These are phyloP conservation scores for Tiaroga cobitis DNA, from an alignment of 2,797 vertebrate species.

Conservation along the genomic window DNA sequence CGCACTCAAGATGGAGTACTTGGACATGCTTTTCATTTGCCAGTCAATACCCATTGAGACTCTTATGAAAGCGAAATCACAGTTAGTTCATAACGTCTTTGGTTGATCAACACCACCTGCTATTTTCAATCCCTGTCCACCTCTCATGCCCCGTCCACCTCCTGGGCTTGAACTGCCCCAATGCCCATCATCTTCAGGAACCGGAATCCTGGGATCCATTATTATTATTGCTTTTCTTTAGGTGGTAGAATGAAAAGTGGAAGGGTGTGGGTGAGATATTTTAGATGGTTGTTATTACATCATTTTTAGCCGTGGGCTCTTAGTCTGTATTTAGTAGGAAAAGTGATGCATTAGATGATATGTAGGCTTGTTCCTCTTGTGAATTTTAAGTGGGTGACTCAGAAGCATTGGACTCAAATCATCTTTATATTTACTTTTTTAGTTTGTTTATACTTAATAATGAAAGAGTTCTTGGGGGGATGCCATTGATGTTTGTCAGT, in stretches of 20 bases:
- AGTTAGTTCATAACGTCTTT: constrained; percentile 80
- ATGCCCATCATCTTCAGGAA: not conserved
- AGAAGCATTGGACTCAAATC: not conserved
- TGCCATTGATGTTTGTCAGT: constrained; percentile 14
- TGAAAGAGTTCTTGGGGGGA: constrained; percentile 2
- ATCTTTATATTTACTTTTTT: not conserved
- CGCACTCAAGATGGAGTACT: constrained; percentile 69
- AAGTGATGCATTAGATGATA: constrained; percentile 11
- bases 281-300: constrained; percentile 15
- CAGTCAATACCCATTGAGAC: constrained; percentile 80
- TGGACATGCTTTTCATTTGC: constrained; percentile 73
- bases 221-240: constrained; percentile 15
- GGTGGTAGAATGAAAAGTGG: not conserved
- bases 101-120: constrained; percentile 78
- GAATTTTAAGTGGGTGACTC: constrained; percentile 43
- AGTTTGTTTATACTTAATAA: constrained; percentile 7
- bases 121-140: constrained; percentile 63
- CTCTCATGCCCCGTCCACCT: constrained; percentile 37
- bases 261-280: constrained; percentile 14
- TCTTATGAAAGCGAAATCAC: constrained; percentile 80
- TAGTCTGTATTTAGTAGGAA: constrained; percentile 18
- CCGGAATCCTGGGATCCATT: constrained; percentile 42
- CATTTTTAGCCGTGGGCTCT: constrained; percentile 33
- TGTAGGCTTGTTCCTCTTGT: constrained; percentile 34
- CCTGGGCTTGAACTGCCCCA: constrained; percentile 48